Evolutionary conservation across 2,888 invertebrate species (phyloP).

Genomic region (Agriopis leucophaearia): DNA sequence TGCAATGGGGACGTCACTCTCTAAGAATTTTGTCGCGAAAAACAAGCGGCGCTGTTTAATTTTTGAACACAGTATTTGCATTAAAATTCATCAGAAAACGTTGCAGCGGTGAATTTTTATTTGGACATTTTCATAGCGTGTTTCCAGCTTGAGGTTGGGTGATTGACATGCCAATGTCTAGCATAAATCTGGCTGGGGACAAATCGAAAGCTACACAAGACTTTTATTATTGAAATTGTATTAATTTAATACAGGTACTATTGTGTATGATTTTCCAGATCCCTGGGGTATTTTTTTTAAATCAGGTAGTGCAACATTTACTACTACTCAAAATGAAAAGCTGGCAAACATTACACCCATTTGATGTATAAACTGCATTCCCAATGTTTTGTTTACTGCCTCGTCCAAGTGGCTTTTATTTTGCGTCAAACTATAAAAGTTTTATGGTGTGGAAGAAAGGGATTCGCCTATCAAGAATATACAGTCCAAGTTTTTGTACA

Average conservation of each 20-base stretch:
- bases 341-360: background rate
- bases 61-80: background rate
- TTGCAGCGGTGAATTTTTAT: background rate
- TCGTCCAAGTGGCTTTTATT: constrained; percentile 24
- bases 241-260: too few species aligned
- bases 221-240: too few species aligned
- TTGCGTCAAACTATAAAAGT: constrained; percentile 73
- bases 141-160: background rate
- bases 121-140: background rate
- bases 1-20: constrained; percentile 75
- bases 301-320: background rate
- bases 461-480: constrained; percentile 75
- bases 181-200: too few species aligned
- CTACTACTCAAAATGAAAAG: background rate
- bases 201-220: too few species aligned
- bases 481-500: constrained; percentile 75
- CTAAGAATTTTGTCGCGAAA: constrained; percentile 52
- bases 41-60: constrained; percentile 11
- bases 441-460: constrained; percentile 82
- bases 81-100: background rate
- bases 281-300: too few species aligned
- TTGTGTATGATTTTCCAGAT: too few species aligned
- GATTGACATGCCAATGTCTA: background rate
- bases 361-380: background rate
- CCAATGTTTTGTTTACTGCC: constrained; percentile 1